Conservation (phyloP, 2,888 invertebrate genomes). For the Epirrhoe alternata region DNA sequence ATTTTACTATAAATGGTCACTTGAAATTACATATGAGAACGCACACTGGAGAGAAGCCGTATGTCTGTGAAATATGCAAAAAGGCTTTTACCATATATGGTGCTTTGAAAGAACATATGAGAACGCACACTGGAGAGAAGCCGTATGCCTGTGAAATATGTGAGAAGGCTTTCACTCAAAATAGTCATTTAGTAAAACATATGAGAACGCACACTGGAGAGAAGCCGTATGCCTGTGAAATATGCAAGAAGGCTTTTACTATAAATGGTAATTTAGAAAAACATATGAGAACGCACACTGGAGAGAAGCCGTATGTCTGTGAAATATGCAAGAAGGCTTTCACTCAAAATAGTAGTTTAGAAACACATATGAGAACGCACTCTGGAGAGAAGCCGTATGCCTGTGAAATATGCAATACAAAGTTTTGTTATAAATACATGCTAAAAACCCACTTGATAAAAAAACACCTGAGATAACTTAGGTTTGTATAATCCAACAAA, state of each 20-base stretch:
- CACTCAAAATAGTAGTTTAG: neutral
- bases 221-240: slow-evolving; percentile 4
- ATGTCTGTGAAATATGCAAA: slow-evolving; percentile 11
- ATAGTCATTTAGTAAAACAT: neutral
- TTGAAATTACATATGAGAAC: neutral
- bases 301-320: slow-evolving; percentile 22
- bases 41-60: neutral
- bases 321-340: slow-evolving; percentile 10
- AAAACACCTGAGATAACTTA: slow-evolving; percentile 3
- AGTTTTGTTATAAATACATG: neutral
- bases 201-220: slow-evolving; percentile 12
- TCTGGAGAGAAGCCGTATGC: slow-evolving; percentile 18
- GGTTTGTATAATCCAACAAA: neutral
- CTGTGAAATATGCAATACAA: slow-evolving; percentile 14
- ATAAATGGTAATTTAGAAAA: slow-evolving; percentile 1
- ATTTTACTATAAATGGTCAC: neutral
- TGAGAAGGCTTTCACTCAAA: neutral
- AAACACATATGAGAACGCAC: slow-evolving; percentile 12
- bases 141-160: slow-evolving; percentile 14
- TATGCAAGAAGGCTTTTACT: slow-evolving; percentile 8
- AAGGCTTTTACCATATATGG: neutral
- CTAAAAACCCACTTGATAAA: slow-evolving; percentile 6
- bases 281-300: slow-evolving; percentile 18
- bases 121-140: slow-evolving; percentile 11
- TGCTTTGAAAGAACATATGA: slow-evolving; percentile 12